A percentile compares a stretch with the other conserved stretches of the same genome.
phyloP scores from a whole-genome alignment of 2,113 vertebrate genomes.

The Physeter macrocephalus region DNA sequence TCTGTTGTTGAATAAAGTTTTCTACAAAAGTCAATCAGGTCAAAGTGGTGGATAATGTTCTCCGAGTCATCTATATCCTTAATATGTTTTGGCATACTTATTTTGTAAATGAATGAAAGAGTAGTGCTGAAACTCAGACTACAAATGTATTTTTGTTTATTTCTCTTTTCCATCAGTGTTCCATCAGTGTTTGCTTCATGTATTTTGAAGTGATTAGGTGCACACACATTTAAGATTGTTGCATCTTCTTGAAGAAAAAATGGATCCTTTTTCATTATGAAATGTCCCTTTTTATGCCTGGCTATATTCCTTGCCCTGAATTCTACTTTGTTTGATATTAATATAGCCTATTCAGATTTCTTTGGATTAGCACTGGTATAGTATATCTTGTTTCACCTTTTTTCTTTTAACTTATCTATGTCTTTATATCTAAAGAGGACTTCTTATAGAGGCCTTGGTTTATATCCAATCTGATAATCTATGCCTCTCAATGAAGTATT shows the following conservation, averaged over 20 bases:
- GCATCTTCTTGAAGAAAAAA: background rate
- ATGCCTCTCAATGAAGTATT: background rate
- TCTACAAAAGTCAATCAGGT: background rate
- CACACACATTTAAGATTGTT: background rate
- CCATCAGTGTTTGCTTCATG: background rate
- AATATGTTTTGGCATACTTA: background rate
- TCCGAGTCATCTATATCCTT: background rate
- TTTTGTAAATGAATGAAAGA: background rate
- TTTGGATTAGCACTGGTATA: background rate
- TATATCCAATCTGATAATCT: background rate
- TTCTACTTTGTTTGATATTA: background rate
- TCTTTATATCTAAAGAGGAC: background rate
- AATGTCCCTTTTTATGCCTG: background rate
- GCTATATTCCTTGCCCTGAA: background rate
- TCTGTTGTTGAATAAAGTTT: background rate
- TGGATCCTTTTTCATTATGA: background rate
- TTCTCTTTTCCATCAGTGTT: background rate
- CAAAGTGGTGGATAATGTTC: background rate
- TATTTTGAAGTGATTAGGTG: background rate
- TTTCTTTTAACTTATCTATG: background rate
- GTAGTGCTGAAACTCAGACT: background rate
- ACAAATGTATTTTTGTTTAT: background rate
- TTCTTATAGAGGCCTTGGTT: background rate
- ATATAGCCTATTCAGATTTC: background rate
- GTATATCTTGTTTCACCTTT: background rate